phyloP scores from a whole-genome alignment of 2,113 vertebrate genomes.

The Tychaedon coryphoeus region DNA sequence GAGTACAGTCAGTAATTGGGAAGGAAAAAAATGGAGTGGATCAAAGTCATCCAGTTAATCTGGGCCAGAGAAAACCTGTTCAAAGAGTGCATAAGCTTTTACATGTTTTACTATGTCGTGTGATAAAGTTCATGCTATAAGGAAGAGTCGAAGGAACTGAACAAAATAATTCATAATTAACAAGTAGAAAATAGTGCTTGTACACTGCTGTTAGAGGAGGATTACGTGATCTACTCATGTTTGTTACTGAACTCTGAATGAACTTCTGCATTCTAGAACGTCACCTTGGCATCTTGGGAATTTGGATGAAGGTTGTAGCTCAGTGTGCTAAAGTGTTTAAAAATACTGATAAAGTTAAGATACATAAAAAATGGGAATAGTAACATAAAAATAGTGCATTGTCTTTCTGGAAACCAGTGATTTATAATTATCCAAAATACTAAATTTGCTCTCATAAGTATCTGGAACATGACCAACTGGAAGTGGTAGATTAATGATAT shows the following conservation, averaged over 20 bases:
- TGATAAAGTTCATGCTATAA: not conserved
- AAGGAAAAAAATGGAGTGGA: not conserved
- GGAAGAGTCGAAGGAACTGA: not conserved
- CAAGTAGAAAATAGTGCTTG: not conserved
- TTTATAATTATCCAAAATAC: not conserved
- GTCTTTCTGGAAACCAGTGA: not conserved
- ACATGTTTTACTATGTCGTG: not conserved
- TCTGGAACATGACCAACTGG: not conserved
- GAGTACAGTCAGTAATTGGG: not conserved
- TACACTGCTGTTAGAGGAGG: not conserved
- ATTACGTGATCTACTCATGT: not conserved
- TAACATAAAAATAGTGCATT: not conserved
- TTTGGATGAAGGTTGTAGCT: not conserved
- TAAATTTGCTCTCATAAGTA: not conserved
- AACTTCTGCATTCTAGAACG: not conserved
- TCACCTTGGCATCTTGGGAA: not conserved
- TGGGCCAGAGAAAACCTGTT: not conserved
- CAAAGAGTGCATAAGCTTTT: not conserved
- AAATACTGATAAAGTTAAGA: not conserved
- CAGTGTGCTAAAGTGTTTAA: not conserved
- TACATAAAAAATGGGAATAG: not conserved
- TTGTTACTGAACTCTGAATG: not conserved
- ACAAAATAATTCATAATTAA: not conserved
- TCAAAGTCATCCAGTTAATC: not conserved
- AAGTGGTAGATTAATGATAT: not conserved